These are phyloP conservation scores for Eristalis pertinax DNA, from an alignment of 2,888 invertebrate species.

Conservation along the genomic window DNA sequence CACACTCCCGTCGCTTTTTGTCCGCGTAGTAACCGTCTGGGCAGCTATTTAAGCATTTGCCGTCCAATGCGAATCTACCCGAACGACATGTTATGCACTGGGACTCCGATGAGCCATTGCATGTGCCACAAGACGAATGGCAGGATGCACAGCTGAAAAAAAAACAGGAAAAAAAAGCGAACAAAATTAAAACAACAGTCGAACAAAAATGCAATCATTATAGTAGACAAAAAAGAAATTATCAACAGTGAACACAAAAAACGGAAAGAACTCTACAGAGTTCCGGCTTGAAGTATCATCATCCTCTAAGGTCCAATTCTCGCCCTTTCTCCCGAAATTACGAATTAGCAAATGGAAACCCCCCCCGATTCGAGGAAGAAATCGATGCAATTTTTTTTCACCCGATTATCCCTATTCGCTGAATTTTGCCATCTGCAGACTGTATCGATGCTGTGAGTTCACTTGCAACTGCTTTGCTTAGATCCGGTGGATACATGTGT, in stretches of 20 bases:
- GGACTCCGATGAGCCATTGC: conserved; percentile 88
- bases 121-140: conserved; percentile 90
- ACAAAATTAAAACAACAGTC: conserved; percentile 54
- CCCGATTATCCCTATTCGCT: not conserved
- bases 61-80: conserved; percentile 87
- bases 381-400: not conserved
- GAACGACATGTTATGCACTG: conserved; percentile 92
- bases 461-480: not conserved
- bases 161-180: conserved; percentile 31
- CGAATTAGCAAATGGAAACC: conserved; percentile 38
- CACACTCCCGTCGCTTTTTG: conserved; percentile 90
- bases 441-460: not conserved
- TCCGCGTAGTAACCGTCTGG: conserved; percentile 89
- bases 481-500: not conserved
- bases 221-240: conserved; percentile 49
- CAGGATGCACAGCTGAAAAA: conserved; percentile 87
- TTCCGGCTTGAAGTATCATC: conserved; percentile 33
- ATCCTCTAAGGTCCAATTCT: not conserved
- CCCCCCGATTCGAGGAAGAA: not conserved
- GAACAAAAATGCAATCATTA: conserved; percentile 66
- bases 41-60: conserved; percentile 88
- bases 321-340: not conserved
- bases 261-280: conserved; percentile 22
- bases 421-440: conserved; percentile 7
- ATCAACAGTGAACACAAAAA: conserved; percentile 5